Evolutionary conservation across 2,888 invertebrate species (phyloP).

Genomic region (Psylliodes chrysocephalus): DNA sequence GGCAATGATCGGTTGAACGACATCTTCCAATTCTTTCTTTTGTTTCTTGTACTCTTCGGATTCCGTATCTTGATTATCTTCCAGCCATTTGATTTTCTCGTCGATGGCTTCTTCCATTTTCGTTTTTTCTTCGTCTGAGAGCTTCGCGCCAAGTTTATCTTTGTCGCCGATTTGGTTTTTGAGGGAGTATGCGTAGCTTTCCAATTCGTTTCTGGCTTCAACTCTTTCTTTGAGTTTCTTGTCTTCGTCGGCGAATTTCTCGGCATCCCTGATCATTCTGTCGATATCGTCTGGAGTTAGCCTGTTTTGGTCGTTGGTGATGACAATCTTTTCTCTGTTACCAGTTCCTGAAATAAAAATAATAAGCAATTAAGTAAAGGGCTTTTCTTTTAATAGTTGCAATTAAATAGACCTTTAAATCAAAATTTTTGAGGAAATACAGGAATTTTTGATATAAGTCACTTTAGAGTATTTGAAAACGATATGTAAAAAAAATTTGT

Average conservation of each 20-base stretch:
- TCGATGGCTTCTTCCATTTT: slow-evolving; percentile 97
- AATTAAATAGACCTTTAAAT: no score
- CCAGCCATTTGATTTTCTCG: slow-evolving; percentile 97
- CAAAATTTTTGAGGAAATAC: no score
- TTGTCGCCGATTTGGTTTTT: slow-evolving; percentile 96
- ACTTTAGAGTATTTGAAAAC: no score
- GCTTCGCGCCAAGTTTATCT: slow-evolving; percentile 80
- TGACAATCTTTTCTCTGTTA: slow-evolving; percentile 97
- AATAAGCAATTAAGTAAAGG: background rate
- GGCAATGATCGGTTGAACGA: slow-evolving; percentile 96
- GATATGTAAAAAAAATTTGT: no score
- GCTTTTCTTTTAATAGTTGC: no score
- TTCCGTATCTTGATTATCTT: slow-evolving; percentile 93
- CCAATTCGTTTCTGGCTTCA: slow-evolving; percentile 95
- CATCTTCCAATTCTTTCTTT: slow-evolving; percentile 93
- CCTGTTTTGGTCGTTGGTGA: slow-evolving; percentile 97
- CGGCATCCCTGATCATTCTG: slow-evolving; percentile 98
- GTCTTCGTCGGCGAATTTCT: slow-evolving; percentile 98
- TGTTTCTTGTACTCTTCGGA: slow-evolving; percentile 88
- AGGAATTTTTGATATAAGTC: no score
- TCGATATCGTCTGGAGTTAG: slow-evolving; percentile 98
- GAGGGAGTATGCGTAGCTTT: slow-evolving; percentile 96
- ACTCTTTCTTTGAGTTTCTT: slow-evolving; percentile 96
- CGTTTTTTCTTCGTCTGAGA: slow-evolving; percentile 87
- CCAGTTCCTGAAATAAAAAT: slow-evolving; percentile 75